Percentiles rank a stretch among this genome's conserved stretches.
These are phyloP conservation scores for Dicerorhinus sumatrensis DNA, from an alignment of 2,113 vertebrate genomes.

Conservation along the genomic window DNA sequence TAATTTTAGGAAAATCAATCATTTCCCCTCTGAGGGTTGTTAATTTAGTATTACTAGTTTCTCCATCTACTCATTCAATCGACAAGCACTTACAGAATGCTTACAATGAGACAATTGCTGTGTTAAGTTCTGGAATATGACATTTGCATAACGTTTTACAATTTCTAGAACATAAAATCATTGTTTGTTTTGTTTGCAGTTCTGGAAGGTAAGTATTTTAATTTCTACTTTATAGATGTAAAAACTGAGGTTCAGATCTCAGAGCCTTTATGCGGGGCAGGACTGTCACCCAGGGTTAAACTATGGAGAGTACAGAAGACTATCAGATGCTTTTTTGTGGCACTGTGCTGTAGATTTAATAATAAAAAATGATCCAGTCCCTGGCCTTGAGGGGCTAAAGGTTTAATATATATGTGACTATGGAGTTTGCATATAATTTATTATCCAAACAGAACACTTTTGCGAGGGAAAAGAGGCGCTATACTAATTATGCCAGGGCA, in stretches of 20 bases:
- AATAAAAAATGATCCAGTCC: background rate
- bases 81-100: background rate
- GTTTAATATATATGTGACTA: background rate
- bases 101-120: background rate
- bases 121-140: constrained; percentile 28
- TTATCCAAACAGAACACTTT: background rate
- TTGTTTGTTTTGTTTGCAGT: background rate
- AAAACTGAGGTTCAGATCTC: background rate
- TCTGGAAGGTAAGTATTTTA: background rate
- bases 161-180: constrained; percentile 14
- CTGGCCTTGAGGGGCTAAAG: background rate
- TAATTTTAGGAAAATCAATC: background rate
- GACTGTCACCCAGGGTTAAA: background rate
- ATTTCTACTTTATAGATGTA: background rate
- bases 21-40: background rate
- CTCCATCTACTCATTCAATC: background rate
- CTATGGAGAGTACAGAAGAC: background rate
- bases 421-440: background rate
- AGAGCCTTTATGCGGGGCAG: background rate
- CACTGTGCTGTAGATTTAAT: background rate
- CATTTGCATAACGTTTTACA: background rate
- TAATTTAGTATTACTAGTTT: background rate
- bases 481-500: background rate
- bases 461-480: constrained; percentile 1
- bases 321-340: background rate